These are phyloP conservation scores for Volucella zonaria DNA, from an alignment of 2,888 invertebrate species.

Conservation along the genomic window DNA sequence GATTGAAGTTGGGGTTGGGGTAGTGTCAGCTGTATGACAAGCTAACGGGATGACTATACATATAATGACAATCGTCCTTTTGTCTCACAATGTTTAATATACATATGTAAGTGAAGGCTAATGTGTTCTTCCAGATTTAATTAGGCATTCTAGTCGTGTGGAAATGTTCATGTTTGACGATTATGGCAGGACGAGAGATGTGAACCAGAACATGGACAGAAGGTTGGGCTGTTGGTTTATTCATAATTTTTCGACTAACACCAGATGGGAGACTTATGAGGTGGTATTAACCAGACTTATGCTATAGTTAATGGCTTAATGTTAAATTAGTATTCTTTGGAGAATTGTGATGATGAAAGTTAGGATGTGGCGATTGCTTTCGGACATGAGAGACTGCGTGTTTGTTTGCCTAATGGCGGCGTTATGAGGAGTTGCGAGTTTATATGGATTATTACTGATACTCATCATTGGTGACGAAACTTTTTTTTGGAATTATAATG, in stretches of 20 bases:
- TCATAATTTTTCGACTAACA: constrained; percentile 10
- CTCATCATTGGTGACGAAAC: background rate
- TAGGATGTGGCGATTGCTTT: constrained; percentile 39
- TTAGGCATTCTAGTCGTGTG: constrained; percentile 53
- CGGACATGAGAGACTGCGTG: background rate
- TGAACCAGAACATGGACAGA: constrained; percentile 11
- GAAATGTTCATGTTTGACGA: constrained; percentile 52
- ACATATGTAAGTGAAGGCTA: constrained; percentile 21
- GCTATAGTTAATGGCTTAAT: constrained; percentile 26
- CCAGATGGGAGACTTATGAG: no score
- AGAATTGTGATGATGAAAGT: constrained; percentile 27
- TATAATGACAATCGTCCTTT: constrained; percentile 39
- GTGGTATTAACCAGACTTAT: constrained; percentile 23
- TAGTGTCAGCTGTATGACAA: no score
- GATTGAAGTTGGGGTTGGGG: constrained; percentile 14
- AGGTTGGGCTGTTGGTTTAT: background rate
- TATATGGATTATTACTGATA: background rate
- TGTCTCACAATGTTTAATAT: constrained; percentile 45
- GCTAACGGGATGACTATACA: no score
- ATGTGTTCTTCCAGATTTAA: constrained; percentile 48
- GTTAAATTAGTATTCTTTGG: constrained; percentile 45
- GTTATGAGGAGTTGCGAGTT: background rate
- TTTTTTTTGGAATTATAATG: background rate
- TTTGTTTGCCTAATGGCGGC: constrained; percentile 3
- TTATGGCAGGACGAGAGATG: constrained; percentile 38